phyloP scores from a whole-genome alignment of 2,888 invertebrate species.

The Heliconius ismenius region DNA sequence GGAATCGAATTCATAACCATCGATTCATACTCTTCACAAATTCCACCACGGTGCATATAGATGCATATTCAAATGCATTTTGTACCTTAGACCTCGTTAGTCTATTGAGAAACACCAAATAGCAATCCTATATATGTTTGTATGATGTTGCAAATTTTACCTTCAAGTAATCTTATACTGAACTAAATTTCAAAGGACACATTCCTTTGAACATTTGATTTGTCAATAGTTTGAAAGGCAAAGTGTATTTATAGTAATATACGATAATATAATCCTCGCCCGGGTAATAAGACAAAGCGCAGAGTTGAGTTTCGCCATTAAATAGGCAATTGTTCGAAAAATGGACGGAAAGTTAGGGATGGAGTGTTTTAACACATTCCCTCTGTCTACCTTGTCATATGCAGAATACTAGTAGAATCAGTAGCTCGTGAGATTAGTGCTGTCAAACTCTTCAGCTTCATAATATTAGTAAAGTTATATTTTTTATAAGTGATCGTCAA shows the following conservation, averaged over 20 bases:
- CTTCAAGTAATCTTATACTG: slow-evolving; percentile 1
- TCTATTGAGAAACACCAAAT: neutral
- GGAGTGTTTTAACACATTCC: no score
- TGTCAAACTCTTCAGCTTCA: no score
- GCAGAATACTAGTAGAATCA: no score
- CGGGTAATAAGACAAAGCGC: neutral
- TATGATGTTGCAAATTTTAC: slow-evolving; percentile 3
- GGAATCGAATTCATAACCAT: neutral
- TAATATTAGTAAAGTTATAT: no score
- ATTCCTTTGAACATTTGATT: neutral
- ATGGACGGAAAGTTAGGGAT: no score
- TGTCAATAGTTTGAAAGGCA: neutral
- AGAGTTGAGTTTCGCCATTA: neutral
- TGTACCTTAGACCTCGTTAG: neutral
- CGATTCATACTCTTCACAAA: neutral
- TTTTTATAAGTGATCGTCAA: no score
- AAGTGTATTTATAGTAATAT: neutral
- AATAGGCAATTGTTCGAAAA: neutral
- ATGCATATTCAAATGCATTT: neutral
- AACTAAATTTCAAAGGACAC: slow-evolving; percentile 3
- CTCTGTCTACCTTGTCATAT: neutral
- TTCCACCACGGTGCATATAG: neutral
- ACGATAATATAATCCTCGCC: neutral
- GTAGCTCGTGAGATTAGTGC: no score
- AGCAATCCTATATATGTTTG: neutral